These are phyloP conservation scores for Procavia capensis DNA, from an alignment of 2,113 vertebrate species.

Conservation along the genomic window DNA sequence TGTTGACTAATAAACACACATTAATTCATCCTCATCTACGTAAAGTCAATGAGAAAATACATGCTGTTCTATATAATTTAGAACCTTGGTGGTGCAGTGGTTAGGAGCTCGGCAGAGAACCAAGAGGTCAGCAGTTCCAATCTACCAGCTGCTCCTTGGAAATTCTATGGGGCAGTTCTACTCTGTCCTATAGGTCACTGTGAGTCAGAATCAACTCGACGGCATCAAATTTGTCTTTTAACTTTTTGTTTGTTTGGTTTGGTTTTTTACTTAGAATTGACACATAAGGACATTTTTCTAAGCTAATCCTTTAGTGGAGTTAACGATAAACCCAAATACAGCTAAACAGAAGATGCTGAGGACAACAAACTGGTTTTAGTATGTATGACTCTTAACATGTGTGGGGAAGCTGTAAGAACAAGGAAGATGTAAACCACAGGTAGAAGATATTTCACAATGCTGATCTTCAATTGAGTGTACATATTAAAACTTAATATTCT, in stretches of 20 bases:
- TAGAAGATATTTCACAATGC: background rate
- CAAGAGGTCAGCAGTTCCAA: background rate
- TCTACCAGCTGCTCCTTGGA: background rate
- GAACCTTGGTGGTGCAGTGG: background rate
- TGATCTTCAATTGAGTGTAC: background rate
- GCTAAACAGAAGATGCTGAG: background rate
- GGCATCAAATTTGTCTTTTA: no score
- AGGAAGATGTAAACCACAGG: background rate
- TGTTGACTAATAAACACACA: background rate
- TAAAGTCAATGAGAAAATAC: background rate
- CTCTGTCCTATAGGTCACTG: background rate
- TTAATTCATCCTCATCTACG: background rate
- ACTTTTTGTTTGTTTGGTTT: no score
- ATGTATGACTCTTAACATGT: background rate
- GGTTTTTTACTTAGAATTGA: background rate
- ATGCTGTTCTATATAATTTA: background rate
- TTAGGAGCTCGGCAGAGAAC: background rate
- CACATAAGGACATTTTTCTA: background rate
- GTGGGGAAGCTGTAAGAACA: conserved; percentile 30
- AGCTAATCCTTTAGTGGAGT: background rate
- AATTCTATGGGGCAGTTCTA: background rate
- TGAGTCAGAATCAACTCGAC: background rate
- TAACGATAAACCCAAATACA: background rate
- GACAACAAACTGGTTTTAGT: background rate
- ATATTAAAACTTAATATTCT: background rate